phyloP scores from a whole-genome alignment of 2,113 vertebrate genomes.

The Condylura cristata region DNA sequence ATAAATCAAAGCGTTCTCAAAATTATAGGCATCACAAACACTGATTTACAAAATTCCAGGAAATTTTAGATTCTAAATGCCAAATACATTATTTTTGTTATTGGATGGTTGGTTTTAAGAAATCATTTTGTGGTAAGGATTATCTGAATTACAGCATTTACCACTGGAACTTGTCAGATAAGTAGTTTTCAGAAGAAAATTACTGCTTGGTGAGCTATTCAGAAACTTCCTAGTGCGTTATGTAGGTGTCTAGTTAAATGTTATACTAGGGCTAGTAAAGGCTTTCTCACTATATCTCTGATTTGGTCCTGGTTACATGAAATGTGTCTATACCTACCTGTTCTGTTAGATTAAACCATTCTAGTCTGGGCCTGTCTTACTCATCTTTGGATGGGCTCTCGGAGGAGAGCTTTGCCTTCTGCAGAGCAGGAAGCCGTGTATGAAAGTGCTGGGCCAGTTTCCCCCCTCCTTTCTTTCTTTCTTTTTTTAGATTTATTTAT shows the following conservation, averaged over 20 bases:
- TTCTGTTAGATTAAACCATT: not conserved
- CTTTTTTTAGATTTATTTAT: too few species aligned
- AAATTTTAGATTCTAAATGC: constrained; percentile 42
- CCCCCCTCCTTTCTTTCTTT: not conserved
- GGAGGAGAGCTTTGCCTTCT: not conserved
- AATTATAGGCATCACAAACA: constrained; percentile 39
- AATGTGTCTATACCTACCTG: not conserved
- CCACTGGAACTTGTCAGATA: not conserved
- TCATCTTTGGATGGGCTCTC: not conserved
- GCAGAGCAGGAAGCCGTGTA: fast-evolving
- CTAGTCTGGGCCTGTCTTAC: not conserved
- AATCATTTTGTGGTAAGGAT: not conserved
- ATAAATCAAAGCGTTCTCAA: constrained; percentile 73
- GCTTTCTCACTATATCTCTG: not conserved
- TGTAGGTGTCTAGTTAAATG: not conserved
- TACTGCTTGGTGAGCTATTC: not conserved
- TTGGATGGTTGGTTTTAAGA: not conserved
- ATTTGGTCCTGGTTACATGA: not conserved
- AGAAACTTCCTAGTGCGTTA: not conserved
- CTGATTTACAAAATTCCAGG: constrained; percentile 48
- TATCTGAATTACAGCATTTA: not conserved
- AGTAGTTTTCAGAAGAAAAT: constrained; percentile 39
- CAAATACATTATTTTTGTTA: not conserved
- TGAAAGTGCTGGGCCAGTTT: not conserved
- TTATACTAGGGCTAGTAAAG: not conserved